Conservation (phyloP, 2,888 invertebrate genomes). For the Notodonta ziczac region DNA sequence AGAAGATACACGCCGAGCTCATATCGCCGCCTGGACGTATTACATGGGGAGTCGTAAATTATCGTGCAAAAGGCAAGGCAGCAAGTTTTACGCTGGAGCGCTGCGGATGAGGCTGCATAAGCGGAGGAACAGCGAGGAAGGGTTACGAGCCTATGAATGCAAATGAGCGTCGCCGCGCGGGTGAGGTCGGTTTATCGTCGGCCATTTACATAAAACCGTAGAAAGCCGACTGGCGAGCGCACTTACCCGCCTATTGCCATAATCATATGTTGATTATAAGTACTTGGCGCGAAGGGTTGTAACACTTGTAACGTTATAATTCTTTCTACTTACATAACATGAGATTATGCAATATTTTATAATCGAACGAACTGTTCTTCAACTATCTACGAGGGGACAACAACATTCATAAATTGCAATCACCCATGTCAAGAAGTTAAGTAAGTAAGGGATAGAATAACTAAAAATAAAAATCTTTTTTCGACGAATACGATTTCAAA, state of each 20-base stretch:
- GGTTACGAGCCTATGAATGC: conserved; percentile 84
- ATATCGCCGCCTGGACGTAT: conserved; percentile 78
- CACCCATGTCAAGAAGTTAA: too few species aligned
- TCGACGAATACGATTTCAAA: background rate
- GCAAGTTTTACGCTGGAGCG: conserved; percentile 70
- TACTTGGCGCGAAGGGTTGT: conserved; percentile 52
- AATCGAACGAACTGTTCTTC: too few species aligned
- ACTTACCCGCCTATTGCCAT: conserved; percentile 64
- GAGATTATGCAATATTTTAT: background rate
- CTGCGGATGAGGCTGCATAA: conserved; percentile 66
- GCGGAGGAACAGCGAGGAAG: conserved; percentile 73
- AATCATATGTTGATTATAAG: conserved; percentile 62
- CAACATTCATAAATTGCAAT: too few species aligned
- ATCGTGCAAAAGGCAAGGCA: conserved; percentile 76
- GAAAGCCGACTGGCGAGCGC: conserved; percentile 64
- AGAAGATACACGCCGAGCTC: conserved; percentile 71
- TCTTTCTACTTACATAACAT: conserved; percentile 24
- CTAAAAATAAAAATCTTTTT: conserved; percentile 9
- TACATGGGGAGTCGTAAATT: conserved; percentile 81
- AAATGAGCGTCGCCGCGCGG: conserved; percentile 77
- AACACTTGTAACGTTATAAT: conserved; percentile 32
- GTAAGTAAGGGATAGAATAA: background rate
- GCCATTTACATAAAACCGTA: conserved; percentile 79
- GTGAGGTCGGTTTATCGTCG: conserved; percentile 75
- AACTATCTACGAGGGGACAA: too few species aligned